phyloP scores from a whole-genome alignment of 1,140 invertebrate genomes.

The Drosophila grimshawi region DNA sequence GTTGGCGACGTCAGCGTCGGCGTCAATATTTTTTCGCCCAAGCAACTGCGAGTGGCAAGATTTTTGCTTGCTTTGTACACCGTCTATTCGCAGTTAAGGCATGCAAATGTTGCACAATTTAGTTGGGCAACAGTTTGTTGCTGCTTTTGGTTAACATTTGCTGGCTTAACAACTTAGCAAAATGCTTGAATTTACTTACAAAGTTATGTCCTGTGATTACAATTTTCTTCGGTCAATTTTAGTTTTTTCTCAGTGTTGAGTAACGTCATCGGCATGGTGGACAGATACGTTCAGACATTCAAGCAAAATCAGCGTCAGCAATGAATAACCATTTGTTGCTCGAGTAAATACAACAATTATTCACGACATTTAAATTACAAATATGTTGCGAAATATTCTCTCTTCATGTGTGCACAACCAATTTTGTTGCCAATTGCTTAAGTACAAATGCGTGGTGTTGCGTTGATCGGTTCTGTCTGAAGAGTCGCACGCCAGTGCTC shows the following conservation, averaged over 20 bases:
- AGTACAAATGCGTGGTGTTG: conserved; percentile 16
- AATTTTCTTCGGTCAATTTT: conserved; percentile 70
- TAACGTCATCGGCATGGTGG: conserved; percentile 28
- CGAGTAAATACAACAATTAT: neutral
- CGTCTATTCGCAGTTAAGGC: conserved; percentile 2
- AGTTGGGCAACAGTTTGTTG: conserved; percentile 46
- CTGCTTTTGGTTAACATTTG: conserved; percentile 41
- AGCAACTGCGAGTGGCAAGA: conserved; percentile 46
- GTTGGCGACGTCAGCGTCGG: conserved; percentile 14
- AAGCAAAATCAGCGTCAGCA: conserved; percentile 1
- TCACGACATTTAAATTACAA: neutral
- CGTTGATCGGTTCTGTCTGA: conserved; percentile 26
- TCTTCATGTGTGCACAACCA: neutral
- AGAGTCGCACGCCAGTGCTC: conserved; percentile 35
- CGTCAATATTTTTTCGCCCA: conserved; percentile 31
- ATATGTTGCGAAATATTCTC: conserved; percentile 8
- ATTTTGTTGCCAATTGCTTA: conserved; percentile 6
- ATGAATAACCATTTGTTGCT: neutral
- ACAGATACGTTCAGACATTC: conserved; percentile 52
- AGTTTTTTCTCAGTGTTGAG: conserved; percentile 75
- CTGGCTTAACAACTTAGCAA: conserved; percentile 17
- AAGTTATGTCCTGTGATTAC: conserved; percentile 75
- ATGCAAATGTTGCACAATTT: conserved; percentile 50
- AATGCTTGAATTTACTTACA: conserved; percentile 74
- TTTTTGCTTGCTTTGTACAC: conserved; percentile 59